phyloP scores from a whole-genome alignment of 2,113 vertebrate species.

The Crotalus helleri region DNA sequence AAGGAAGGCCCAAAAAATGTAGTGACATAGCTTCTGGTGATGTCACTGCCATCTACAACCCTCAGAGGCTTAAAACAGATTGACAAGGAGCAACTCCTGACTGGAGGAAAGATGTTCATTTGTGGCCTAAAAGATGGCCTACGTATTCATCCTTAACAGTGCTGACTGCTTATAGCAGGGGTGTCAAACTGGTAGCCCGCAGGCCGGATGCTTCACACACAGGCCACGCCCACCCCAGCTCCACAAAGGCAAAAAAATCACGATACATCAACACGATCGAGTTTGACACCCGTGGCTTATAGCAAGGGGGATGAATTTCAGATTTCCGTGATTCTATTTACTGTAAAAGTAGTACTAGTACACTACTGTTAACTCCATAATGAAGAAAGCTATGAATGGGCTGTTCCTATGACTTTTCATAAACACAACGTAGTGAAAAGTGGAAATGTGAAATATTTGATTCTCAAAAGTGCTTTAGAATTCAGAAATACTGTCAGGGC shows the following conservation, averaged over 20 bases:
- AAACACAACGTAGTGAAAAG: background rate
- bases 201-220: too few species aligned
- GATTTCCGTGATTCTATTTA: background rate
- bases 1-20: background rate
- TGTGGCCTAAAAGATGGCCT: background rate
- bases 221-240: too few species aligned
- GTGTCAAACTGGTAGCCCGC: too few species aligned
- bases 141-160: background rate
- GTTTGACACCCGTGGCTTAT: background rate
- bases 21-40: background rate
- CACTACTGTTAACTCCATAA: background rate
- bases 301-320: background rate
- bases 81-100: background rate
- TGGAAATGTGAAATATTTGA: background rate
- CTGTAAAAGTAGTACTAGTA: background rate
- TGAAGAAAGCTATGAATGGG: background rate
- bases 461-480: background rate
- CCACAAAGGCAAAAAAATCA: too few species aligned
- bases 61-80: background rate
- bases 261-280: too few species aligned
- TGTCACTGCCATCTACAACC: background rate
- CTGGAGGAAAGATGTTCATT: background rate
- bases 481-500: background rate
- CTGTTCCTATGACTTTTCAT: background rate
- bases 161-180: background rate